These are phyloP conservation scores for Seriola aureovittata DNA, from an alignment of 2,113 vertebrate species.

Conservation along the genomic window DNA sequence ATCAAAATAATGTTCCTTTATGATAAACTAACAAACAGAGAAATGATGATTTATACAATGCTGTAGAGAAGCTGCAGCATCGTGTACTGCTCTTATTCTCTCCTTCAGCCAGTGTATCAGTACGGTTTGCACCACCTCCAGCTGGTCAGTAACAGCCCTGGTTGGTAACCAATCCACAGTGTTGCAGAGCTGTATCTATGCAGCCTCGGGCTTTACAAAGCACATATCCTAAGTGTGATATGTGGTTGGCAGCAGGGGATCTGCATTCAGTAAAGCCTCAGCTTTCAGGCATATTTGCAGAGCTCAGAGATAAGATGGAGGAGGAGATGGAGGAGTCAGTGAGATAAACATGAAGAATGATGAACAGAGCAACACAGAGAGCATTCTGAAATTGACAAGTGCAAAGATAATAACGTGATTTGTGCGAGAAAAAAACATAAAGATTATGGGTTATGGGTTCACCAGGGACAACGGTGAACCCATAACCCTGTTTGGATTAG, in stretches of 20 bases:
- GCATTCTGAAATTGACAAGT: neutral
- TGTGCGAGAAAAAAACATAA: neutral
- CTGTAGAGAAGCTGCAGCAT: neutral
- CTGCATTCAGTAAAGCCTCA: slow-evolving; percentile 59
- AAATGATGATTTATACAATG: neutral
- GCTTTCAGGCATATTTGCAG: slow-evolving; percentile 64
- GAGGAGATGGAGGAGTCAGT: slow-evolving; percentile 33
- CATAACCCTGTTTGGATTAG: neutral
- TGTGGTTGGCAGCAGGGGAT: slow-evolving; percentile 62
- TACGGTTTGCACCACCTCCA: slow-evolving; percentile 21
- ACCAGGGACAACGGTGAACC: neutral
- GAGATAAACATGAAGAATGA: slow-evolving; percentile 34
- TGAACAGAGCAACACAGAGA: neutral
- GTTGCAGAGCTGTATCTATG: slow-evolving; percentile 48
- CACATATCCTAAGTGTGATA: slow-evolving; percentile 39
- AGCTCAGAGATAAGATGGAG: slow-evolving; percentile 60
- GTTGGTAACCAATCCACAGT: slow-evolving; percentile 28
- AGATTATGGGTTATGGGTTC: neutral
- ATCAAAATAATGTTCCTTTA: neutral
- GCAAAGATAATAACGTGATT: neutral
- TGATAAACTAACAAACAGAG: neutral
- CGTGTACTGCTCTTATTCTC: slow-evolving; percentile 1
- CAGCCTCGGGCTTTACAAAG: slow-evolving; percentile 36
- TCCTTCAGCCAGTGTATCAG: neutral
- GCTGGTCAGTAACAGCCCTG: slow-evolving; percentile 29